These are phyloP conservation scores for Callosobruchus maculatus DNA, from an alignment of 2,888 invertebrate genomes.

Conservation along the genomic window DNA sequence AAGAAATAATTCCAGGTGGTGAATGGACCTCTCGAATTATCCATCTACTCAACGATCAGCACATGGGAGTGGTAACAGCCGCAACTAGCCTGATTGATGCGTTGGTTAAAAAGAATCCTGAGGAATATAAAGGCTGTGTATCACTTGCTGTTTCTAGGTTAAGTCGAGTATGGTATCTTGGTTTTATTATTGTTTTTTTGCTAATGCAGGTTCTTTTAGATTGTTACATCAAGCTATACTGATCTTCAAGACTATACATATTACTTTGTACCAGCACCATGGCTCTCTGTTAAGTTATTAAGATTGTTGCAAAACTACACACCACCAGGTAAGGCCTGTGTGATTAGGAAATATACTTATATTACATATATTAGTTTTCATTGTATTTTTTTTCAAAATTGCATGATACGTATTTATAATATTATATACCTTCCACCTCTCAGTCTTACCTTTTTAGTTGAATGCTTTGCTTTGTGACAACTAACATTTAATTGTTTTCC, in stretches of 20 bases:
- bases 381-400: too few relatives aligned
- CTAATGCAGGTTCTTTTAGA: constrained; percentile 53
- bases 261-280: constrained; percentile 99
- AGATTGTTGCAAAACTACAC: constrained; percentile 97
- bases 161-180: constrained; percentile 72
- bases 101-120: constrained; percentile 96
- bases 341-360: too few relatives aligned
- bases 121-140: constrained; percentile 99
- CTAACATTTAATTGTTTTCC: too few relatives aligned
- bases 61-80: constrained; percentile 99
- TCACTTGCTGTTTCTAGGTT: constrained; percentile 95
- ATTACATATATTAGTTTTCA: too few relatives aligned
- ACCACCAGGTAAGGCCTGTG: constrained; percentile 80
- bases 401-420: too few relatives aligned
- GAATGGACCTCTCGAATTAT: constrained; percentile 99
- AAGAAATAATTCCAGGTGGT: constrained; percentile 93
- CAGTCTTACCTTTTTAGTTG: too few relatives aligned
- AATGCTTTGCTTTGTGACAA: not conserved
- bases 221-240: constrained; percentile 98
- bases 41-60: constrained; percentile 97
- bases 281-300: constrained; percentile 96
- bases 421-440: too few relatives aligned
- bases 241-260: constrained; percentile 99
- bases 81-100: constrained; percentile 98
- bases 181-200: not conserved